Base-by-base conservation (phyloP, 2,888 invertebrate species). In the Aphrophora alni region DNA sequence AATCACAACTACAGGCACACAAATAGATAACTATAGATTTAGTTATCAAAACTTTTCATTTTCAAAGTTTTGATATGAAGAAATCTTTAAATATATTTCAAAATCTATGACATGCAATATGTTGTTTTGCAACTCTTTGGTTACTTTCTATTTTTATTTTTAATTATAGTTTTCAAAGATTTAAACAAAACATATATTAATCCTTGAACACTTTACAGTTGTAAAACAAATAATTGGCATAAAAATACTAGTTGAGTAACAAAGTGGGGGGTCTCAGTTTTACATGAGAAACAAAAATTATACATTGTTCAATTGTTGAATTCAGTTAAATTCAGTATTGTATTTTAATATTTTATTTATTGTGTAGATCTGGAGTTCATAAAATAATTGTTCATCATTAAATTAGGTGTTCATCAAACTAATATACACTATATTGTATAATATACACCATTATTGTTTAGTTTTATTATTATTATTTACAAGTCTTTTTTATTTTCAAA, bases 11-110 rank as follows among this genome's bases (percentile, higher is more conserved):
- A 72, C 78, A 81, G 81, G 81, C 81, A 81, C 81, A 78, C 81
- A 78, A 38, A 81, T 75, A 81, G 81, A 81, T 81, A 78, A 81
- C 80, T 80, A 80, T 80, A 74, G 79, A 69, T 71, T 77, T 71
- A 38, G 17, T 69, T 26, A 68, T 76, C 51, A 51, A 76, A 76
- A 76, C 33, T n/a, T 68, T 44, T 44, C 25, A 24, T 24, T n/a
- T 59, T 38, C n/a, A 38, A 75, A 59, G 59, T 59, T 25, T 44
- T 51, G 44, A 75, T 75, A 24, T 75, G 26, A 44, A 75, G 38
- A 38, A 38, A 75, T 59, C 59, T 59, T 59, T 59, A 59, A 59
- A 59, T 59, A 44, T 44, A 59, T 59, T 59, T 59, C 1, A 59
- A 59, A 59, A 59, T 21, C 59, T 59, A 59, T 59, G n/a, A 59